phyloP scores from a whole-genome alignment of 2,888 invertebrate species.

The Encarsia formosa region DNA sequence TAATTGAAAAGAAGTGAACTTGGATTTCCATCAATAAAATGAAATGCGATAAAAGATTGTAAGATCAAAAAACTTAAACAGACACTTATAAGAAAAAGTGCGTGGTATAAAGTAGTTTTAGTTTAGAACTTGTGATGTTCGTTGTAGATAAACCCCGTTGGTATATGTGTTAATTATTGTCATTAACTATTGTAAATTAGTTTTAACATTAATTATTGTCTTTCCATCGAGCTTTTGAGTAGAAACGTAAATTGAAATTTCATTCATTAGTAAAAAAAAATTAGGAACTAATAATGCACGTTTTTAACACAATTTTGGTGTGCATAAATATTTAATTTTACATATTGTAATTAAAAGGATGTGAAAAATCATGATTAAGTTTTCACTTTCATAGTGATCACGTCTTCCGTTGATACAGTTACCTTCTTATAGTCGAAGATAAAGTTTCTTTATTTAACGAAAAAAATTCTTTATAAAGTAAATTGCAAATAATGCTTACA shows the following conservation, averaged over 20 bases:
- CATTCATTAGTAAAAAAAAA: constrained; percentile 2
- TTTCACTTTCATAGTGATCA: no score
- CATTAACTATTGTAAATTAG: constrained; percentile 24
- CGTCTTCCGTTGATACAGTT: no score
- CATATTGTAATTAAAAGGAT: constrained; percentile 6
- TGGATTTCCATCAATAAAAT: constrained; percentile 19
- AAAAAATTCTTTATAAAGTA: no score
- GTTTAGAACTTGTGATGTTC: constrained; percentile 29
- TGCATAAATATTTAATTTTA: constrained; percentile 5
- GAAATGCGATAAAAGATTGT: constrained; percentile 21
- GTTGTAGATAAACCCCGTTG: constrained; percentile 26
- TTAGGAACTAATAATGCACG: constrained; percentile 6
- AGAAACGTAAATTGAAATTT: constrained; percentile 9
- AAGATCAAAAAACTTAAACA: constrained; percentile 18
- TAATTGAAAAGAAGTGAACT: constrained; percentile 12
- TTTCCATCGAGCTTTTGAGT: constrained; percentile 20
- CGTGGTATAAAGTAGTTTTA: constrained; percentile 26
- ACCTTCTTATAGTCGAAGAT: no score
- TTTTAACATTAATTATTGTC: constrained; percentile 14
- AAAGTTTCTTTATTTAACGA: no score
- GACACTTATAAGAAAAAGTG: constrained; percentile 8
- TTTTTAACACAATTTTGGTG: constrained; percentile 14
- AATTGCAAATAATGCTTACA: no score
- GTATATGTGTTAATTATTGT: constrained; percentile 25
- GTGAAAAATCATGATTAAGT: no score